Evolutionary conservation across 2,113 vertebrate genomes (phyloP).

Genomic region (Mastomys natalensis): DNA sequence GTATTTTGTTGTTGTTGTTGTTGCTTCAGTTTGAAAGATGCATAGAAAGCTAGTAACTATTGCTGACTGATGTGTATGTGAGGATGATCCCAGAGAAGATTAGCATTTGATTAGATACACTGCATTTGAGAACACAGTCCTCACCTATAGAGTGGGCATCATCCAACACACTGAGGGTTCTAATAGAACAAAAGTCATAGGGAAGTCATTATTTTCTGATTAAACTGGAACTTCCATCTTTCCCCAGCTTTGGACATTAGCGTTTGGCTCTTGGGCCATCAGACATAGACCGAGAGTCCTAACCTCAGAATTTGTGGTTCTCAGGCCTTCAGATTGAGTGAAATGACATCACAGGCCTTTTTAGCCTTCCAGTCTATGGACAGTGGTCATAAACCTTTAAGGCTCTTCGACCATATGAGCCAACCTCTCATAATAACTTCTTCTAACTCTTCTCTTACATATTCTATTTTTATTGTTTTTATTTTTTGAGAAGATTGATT

Average conservation of each 20-base stretch:
- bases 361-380: neutral
- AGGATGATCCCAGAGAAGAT: neutral
- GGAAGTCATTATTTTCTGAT: neutral
- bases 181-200: neutral
- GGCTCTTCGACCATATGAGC: neutral
- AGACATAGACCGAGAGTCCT: neutral
- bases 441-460: no score
- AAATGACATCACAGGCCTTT: neutral
- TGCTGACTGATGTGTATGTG: neutral
- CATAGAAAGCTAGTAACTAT: neutral
- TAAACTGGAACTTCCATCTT: neutral
- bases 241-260: neutral
- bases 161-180: neutral
- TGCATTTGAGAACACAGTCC: neutral
- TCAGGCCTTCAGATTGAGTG: neutral
- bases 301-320: neutral
- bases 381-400: neutral
- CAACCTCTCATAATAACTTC: neutral
- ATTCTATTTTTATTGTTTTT: neutral
- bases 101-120: neutral
- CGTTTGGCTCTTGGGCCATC: neutral
- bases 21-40: neutral
- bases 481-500: neutral
- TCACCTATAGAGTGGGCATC: neutral
- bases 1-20: neutral